Evolutionary conservation across 2,888 invertebrate species (phyloP).

Genomic region (Agapostemon virescens): DNA sequence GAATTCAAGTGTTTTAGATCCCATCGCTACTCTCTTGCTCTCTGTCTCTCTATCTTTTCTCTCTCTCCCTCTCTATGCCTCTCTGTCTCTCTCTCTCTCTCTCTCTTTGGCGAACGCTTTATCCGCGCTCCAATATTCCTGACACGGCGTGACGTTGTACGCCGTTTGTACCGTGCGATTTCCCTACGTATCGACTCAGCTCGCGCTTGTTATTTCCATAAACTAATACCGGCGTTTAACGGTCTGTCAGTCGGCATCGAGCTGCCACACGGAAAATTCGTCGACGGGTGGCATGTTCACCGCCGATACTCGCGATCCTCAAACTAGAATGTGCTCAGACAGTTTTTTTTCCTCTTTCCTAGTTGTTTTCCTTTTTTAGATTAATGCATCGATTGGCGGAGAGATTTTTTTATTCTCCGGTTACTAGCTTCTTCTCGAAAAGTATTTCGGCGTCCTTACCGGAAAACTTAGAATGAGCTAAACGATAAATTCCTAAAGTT

Average conservation of each 20-base stretch:
- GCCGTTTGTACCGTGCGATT: conserved; percentile 40
- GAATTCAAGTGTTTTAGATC: too few relatives aligned
- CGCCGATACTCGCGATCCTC: not conserved
- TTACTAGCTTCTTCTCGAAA: not conserved
- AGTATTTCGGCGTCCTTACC: too few relatives aligned
- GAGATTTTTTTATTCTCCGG: not conserved
- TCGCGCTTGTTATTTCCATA: conserved; percentile 40
- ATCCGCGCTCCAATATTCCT: conserved; percentile 55
- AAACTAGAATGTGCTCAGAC: not conserved
- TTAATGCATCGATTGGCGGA: not conserved
- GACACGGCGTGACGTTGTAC: conserved; percentile 44
- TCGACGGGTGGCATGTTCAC: not conserved
- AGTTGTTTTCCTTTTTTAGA: not conserved
- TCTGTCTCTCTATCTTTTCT: not conserved
- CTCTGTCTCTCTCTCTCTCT: too few relatives aligned
- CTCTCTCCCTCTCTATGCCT: not conserved
- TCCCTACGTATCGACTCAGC: conserved; percentile 41
- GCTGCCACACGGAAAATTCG: not conserved
- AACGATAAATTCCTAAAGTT: too few relatives aligned
- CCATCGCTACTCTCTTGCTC: too few relatives aligned
- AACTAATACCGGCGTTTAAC: conserved; percentile 55
- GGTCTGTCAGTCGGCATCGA: conserved; percentile 29
- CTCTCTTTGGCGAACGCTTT: conserved; percentile 22
- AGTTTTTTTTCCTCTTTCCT: not conserved
- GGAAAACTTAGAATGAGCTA: too few relatives aligned